These are phyloP conservation scores for Timema podura DNA, from an alignment of 2,888 invertebrate genomes.

Conservation along the genomic window DNA sequence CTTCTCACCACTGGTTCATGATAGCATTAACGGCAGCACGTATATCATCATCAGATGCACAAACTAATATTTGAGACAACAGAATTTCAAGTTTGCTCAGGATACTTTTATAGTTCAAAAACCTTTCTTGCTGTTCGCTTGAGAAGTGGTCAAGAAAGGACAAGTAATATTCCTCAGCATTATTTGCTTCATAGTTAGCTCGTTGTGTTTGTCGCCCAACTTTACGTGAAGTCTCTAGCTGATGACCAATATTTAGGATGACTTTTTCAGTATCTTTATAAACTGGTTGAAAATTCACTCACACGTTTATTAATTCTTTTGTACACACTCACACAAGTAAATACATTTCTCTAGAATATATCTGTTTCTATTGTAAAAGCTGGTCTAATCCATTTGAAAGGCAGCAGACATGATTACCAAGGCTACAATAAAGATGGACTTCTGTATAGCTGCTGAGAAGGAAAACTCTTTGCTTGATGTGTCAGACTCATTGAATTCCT, in stretches of 20 bases:
- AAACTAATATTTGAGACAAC: neutral
- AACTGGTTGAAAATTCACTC: slow-evolving; percentile 6
- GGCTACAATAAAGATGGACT: neutral
- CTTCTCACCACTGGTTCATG: neutral
- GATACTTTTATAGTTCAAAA: neutral
- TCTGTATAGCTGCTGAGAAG: neutral
- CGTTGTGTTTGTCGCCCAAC: neutral
- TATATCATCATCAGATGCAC: neutral
- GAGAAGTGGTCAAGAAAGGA: slow-evolving; percentile 2
- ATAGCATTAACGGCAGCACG: neutral
- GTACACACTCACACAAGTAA: neutral
- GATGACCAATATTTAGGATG: neutral
- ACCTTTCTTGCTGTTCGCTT: neutral
- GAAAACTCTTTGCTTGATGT: neutral
- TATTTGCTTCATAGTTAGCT: neutral
- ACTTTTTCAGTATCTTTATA: neutral
- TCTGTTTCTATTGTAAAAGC: neutral
- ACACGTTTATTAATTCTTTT: neutral
- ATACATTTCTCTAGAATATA: slow-evolving; percentile 10
- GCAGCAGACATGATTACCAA: neutral
- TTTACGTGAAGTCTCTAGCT: neutral
- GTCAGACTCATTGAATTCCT: neutral
- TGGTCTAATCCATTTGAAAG: neutral
- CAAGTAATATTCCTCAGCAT: neutral
- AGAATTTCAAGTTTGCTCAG: neutral